Percentiles rank a stretch among this genome's conserved stretches.
Conservation (phyloP, 2,888 invertebrate genomes). For the Theretra japonica region DNA sequence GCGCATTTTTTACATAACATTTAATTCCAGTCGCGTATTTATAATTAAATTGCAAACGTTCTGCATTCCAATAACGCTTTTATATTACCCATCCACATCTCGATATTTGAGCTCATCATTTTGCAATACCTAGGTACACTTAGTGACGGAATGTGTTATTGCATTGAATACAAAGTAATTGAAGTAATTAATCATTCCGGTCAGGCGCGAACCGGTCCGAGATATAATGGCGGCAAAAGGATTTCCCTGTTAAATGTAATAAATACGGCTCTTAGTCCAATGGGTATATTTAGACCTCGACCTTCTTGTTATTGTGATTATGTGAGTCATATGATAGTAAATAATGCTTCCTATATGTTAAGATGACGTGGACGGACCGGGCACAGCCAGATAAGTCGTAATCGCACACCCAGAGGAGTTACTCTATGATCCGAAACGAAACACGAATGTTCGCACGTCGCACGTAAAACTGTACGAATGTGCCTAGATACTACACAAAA, state of each 20-base stretch:
- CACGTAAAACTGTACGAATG: too few species aligned
- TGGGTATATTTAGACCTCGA: slow-evolving; percentile 8
- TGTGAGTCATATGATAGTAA: not conserved
- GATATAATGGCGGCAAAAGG: slow-evolving; percentile 19
- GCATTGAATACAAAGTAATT: slow-evolving; percentile 9
- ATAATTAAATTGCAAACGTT: not conserved
- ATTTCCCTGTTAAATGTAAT: slow-evolving; percentile 17
- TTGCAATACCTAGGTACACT: slow-evolving; percentile 3
- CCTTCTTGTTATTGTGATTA: slow-evolving; percentile 13
- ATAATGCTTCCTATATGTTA: not conserved
- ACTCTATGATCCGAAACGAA: too few species aligned
- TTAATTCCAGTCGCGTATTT: too few species aligned
- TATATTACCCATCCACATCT: not conserved
- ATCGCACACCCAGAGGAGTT: too few species aligned
- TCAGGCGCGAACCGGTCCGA: slow-evolving; percentile 3
- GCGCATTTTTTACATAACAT: too few species aligned
- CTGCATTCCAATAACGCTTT: not conserved
- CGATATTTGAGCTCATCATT: not conserved
- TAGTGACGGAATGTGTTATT: slow-evolving; percentile 2
- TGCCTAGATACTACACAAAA: too few species aligned
- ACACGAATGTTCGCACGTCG: too few species aligned
- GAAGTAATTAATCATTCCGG: slow-evolving; percentile 10
- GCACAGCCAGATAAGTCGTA: not conserved
- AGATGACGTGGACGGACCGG: not conserved
- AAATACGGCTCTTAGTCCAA: not conserved